Conservation (phyloP, 2,113 vertebrate species). For the Opisthocomus hoazin region DNA sequence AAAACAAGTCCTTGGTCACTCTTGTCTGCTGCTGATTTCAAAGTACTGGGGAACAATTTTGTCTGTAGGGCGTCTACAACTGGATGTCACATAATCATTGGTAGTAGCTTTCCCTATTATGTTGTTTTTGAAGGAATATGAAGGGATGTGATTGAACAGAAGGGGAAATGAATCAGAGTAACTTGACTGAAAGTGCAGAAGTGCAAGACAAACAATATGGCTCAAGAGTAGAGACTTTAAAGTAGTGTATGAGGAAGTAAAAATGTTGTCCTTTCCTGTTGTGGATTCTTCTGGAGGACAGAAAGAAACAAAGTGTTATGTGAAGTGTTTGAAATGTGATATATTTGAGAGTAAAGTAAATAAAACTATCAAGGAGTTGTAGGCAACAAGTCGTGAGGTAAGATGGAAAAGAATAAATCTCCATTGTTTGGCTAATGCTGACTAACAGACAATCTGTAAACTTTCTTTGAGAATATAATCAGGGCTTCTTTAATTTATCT, state of each 20-base stretch:
- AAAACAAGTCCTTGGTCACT: neutral
- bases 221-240: neutral
- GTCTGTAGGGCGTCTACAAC: neutral
- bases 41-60: neutral
- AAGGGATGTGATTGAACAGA: neutral
- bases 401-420: constrained; percentile 1
- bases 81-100: neutral
- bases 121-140: neutral
- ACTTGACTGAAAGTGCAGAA: neutral
- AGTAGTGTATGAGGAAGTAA: neutral
- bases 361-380: neutral
- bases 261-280: neutral
- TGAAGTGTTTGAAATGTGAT: neutral
- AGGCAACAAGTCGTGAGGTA: neutral
- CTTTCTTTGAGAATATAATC: neutral
- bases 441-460: neutral
- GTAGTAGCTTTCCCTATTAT: neutral
- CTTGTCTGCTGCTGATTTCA: neutral
- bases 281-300: neutral
- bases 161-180: neutral
- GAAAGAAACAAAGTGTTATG: neutral
- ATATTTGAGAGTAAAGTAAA: neutral
- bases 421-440: neutral
- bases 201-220: accelerated
- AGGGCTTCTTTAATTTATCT: neutral